phyloP scores from a whole-genome alignment of 2,888 invertebrate species.

The Homarus gammarus region DNA sequence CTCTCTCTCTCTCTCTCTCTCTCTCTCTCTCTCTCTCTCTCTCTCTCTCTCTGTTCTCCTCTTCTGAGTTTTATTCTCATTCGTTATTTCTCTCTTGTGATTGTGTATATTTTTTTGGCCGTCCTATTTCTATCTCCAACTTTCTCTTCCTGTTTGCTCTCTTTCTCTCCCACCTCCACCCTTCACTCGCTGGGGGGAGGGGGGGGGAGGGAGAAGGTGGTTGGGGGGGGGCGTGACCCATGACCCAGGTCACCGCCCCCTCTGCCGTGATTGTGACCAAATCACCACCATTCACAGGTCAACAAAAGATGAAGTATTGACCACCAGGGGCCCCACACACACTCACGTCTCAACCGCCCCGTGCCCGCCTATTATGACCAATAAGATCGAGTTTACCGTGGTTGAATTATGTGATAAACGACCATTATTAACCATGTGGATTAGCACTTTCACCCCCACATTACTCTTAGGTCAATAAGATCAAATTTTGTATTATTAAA shows the following conservation, averaged over 20 bases:
- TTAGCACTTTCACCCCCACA: too few species aligned
- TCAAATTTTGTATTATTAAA: too few species aligned
- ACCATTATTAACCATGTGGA: too few species aligned
- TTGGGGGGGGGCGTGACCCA: slow-evolving; percentile 21
- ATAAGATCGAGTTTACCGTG: too few species aligned
- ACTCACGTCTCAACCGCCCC: too few species aligned
- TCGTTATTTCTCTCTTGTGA: neutral
- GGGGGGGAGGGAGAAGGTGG: too few species aligned
- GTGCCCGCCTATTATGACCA: too few species aligned
- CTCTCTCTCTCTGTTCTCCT: neutral
- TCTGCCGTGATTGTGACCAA: slow-evolving; percentile 29
- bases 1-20: neutral
- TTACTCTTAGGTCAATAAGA: too few species aligned
- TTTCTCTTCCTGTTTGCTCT: neutral
- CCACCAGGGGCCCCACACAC: neutral
- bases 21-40: neutral
- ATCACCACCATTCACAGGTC: slow-evolving; percentile 50
- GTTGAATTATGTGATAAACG: too few species aligned
- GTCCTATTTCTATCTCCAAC: neutral
- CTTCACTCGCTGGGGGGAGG: too few species aligned
- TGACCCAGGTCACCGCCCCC: slow-evolving; percentile 37
- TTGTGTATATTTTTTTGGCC: neutral
- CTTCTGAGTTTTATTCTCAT: neutral
- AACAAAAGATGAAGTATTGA: slow-evolving; percentile 22
- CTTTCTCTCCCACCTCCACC: slow-evolving; percentile 12